Evolutionary conservation across 2,113 vertebrate species (phyloP), one percentile per base, ranked within the genome.

Genomic region (Dendrocopos noguchii): DNA sequence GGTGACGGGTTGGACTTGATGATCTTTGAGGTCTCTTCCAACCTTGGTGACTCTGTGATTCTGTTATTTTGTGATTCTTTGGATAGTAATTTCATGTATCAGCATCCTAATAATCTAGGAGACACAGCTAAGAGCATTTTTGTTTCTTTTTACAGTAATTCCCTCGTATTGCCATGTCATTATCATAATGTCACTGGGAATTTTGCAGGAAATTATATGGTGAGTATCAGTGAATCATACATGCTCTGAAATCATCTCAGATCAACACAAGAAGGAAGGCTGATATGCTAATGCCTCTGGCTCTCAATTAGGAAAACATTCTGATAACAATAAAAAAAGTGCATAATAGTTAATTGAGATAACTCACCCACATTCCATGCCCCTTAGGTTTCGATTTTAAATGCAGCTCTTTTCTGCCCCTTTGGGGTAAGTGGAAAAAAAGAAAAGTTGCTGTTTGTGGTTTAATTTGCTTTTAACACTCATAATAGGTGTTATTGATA

Each of bases 381-480:
- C 15, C 8, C 18, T 68, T 46, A 42, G 24, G 10, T 10, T 81
- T 76, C 67, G 63, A 44, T 81, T 84, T 55, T 50, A 87, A 78
- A 63, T 4, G 33, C 15, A 59, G 5, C 44, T 75, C 18, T 6
- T 68, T 64, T 90, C 55, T 55, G 1, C 7, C 11, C 76, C 34
- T 68, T 47, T 65, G 28, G 46, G 65, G 25, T 24, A 25, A 22
- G 24, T 21, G 47, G 39, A 39, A 39, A 44, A 46, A 46, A 21
- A 52, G 47, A 82, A 52, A 61, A 61, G 12, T 12, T 53, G 17
- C 31, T 5, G 42, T 77, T 84, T 68, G 4, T 16, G 57, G 15
- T 73, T 81, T 66, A 82, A 83, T 91, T 94, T 91, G 36, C 15
- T 76, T 92, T 82, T 87, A 80, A 82, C 33, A 59, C 28, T 24